phyloP scores from a whole-genome alignment of 1,140 invertebrate genomes.

The Papilio machaon region DNA sequence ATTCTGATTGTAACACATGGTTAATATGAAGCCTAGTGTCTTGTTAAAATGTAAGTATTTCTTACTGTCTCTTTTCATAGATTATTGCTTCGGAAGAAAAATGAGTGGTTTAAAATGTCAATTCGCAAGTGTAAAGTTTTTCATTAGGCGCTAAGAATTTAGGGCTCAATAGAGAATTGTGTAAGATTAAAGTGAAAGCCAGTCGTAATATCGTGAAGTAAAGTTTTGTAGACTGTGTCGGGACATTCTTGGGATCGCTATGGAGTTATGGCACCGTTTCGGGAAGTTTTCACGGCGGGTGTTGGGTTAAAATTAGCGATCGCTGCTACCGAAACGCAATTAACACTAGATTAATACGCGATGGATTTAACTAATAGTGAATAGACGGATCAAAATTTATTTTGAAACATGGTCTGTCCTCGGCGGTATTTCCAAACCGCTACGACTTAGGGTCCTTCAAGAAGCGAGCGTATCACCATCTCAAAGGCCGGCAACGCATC shows the following conservation, averaged over 20 bases:
- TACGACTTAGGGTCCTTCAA: no score
- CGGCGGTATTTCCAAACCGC: no score
- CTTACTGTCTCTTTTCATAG: not conserved
- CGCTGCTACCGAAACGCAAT: constrained; percentile 66
- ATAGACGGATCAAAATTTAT: not conserved
- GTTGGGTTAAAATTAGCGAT: constrained; percentile 76
- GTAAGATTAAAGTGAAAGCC: constrained; percentile 64
- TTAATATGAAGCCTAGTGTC: not conserved
- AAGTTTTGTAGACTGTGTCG: constrained; percentile 68
- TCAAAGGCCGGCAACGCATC: no score
- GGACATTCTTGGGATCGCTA: constrained; percentile 74
- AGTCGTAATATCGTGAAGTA: constrained; percentile 55
- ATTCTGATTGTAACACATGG: not conserved
- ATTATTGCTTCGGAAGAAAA: not conserved
- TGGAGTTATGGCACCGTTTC: constrained; percentile 73
- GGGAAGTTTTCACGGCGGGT: constrained; percentile 72
- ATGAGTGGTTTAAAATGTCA: not conserved
- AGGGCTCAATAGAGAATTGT: constrained; percentile 52
- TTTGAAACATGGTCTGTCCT: not conserved
- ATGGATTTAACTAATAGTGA: not conserved
- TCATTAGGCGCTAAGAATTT: constrained; percentile 31
- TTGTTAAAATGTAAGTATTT: not conserved
- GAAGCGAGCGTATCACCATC: no score
- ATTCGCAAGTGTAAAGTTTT: constrained; percentile 1
- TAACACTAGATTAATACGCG: constrained; percentile 50